These are phyloP conservation scores for Lithophane socia DNA, from an alignment of 2,888 invertebrate genomes.

Conservation along the genomic window DNA sequence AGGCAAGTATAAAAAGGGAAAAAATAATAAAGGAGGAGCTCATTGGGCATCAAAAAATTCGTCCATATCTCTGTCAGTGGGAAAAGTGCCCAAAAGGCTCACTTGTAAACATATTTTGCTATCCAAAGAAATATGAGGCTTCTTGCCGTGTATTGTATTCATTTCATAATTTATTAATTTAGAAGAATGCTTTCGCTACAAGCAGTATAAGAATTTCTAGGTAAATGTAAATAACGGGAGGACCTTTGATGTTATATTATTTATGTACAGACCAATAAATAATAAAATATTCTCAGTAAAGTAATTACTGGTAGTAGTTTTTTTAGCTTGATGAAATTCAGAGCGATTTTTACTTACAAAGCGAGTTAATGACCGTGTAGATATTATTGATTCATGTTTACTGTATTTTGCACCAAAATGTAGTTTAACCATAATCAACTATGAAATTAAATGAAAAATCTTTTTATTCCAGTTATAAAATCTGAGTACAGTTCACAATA, in stretches of 20 bases:
- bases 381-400: not conserved
- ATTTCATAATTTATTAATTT: slow-evolving; percentile 7
- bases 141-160: not conserved
- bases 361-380: not conserved
- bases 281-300: slow-evolving; percentile 4
- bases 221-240: slow-evolving; percentile 8
- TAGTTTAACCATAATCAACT: not conserved
- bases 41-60: too few species aligned
- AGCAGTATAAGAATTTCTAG: slow-evolving; percentile 5
- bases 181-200: slow-evolving; percentile 1
- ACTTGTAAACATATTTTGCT: not conserved
- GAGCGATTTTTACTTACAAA: not conserved
- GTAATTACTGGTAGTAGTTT: slow-evolving; percentile 8
- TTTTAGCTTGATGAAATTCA: not conserved
- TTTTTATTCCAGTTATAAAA: too few species aligned
- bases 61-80: too few species aligned
- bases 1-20: too few species aligned
- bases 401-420: not conserved
- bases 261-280: slow-evolving; percentile 15
- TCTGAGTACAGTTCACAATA: too few species aligned
- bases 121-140: slow-evolving; percentile 12
- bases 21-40: too few species aligned
- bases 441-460: too few species aligned
- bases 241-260: slow-evolving; percentile 14
- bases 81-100: too few species aligned